Evolutionary conservation across 2,888 invertebrate genomes (phyloP).

Genomic region (Tipula vernalis): DNA sequence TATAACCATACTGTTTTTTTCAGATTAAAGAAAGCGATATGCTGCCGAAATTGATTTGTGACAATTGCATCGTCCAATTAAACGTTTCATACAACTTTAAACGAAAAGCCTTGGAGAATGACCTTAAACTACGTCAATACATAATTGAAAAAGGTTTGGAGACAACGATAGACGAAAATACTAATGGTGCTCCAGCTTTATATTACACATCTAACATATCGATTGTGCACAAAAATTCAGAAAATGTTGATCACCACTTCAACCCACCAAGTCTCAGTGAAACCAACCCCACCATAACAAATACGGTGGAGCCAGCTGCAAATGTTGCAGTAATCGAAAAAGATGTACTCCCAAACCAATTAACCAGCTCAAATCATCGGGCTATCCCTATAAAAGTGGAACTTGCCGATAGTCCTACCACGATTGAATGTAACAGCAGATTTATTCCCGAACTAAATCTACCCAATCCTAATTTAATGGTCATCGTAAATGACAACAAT

Average conservation of each 20-base stretch:
- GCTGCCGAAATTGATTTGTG: slow-evolving; percentile 19
- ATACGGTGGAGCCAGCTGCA: neutral
- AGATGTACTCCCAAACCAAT: neutral
- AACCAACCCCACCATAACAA: neutral
- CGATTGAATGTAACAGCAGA: neutral
- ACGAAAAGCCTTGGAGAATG: slow-evolving; percentile 19
- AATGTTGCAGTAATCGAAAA: neutral
- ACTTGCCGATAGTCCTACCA: neutral
- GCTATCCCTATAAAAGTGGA: neutral
- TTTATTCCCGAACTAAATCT: neutral
- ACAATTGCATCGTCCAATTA: slow-evolving; percentile 20
- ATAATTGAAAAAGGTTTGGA: slow-evolving; percentile 19
- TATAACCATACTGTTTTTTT: neutral
- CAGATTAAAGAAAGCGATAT: slow-evolving; percentile 21
- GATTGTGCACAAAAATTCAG: neutral
- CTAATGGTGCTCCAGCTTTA: neutral
- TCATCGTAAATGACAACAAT: neutral
- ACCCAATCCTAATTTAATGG: neutral
- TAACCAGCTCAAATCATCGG: neutral
- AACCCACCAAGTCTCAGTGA: neutral
- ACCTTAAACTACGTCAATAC: slow-evolving; percentile 19
- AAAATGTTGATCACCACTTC: neutral
- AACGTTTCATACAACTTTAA: slow-evolving; percentile 21
- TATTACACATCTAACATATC: neutral
- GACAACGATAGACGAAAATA: neutral